phyloP scores from a whole-genome alignment of 2,113 vertebrate species.

The Tinamus guttatus region DNA sequence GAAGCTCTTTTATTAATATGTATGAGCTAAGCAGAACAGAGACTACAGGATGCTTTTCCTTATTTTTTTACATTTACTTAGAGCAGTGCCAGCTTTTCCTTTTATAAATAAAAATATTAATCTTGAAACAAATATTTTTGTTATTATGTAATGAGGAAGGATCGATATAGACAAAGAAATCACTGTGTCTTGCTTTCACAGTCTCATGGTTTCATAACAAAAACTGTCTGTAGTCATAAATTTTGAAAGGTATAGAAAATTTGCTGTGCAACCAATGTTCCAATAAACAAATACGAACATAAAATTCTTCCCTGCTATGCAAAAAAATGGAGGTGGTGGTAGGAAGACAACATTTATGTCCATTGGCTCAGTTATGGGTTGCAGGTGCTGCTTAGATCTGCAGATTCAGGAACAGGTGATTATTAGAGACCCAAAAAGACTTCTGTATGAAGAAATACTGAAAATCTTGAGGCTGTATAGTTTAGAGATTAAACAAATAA shows the following conservation, averaged over 20 bases:
- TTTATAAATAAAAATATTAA: not conserved
- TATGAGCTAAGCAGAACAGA: not conserved
- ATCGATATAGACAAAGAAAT: slow-evolving; percentile 39
- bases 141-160: slow-evolving; percentile 9
- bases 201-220: slow-evolving; percentile 5
- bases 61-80: not conserved
- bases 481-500: not conserved
- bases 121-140: not conserved
- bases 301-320: not conserved
- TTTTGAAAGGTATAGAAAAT: slow-evolving; percentile 15
- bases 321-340: not conserved
- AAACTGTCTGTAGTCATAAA: not conserved
- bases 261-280: not conserved
- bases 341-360: not conserved
- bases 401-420: not conserved
- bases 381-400: not conserved
- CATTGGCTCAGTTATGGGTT: not conserved
- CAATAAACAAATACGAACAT: not conserved
- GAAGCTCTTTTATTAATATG: not conserved
- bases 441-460: not conserved
- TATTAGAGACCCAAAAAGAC: not conserved
- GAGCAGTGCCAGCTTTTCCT: not conserved
- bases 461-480: slow-evolving; percentile 15
- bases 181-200: not conserved
- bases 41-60: not conserved